phyloP scores from a whole-genome alignment of 2,888 invertebrate species.

The Luperina nickerlii region DNA sequence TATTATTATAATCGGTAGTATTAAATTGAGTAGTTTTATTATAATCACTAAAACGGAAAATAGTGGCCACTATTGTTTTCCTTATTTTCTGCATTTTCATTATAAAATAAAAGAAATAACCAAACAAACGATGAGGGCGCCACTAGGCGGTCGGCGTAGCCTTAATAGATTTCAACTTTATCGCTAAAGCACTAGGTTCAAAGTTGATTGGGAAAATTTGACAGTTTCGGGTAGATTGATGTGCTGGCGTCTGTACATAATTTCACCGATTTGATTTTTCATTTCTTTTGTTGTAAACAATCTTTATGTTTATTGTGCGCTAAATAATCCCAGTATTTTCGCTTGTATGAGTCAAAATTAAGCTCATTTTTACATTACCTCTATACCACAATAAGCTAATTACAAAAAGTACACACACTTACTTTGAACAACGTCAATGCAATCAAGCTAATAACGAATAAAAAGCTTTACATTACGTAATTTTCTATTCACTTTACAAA shows the following conservation, averaged over 20 bases:
- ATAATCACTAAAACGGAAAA: too few species aligned
- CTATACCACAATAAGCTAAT: slow-evolving; percentile 14
- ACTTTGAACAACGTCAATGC: slow-evolving; percentile 44
- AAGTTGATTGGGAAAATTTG: too few species aligned
- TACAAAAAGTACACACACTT: slow-evolving; percentile 11
- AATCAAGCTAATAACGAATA: slow-evolving; percentile 57
- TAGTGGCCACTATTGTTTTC: too few species aligned
- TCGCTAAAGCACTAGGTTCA: too few species aligned
- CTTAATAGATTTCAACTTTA: too few species aligned
- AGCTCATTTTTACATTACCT: neutral
- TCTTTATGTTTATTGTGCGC: neutral
- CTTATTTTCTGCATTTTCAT: too few species aligned
- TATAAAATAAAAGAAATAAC: too few species aligned
- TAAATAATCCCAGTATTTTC: neutral
- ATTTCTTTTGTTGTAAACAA: neutral
- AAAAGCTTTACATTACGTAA: slow-evolving; percentile 53
- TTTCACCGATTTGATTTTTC: neutral
- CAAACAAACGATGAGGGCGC: too few species aligned
- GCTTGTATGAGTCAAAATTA: neutral
- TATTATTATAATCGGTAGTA: too few species aligned
- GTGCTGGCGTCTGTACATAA: neutral
- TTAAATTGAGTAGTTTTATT: too few species aligned
- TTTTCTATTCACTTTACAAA: slow-evolving; percentile 44
- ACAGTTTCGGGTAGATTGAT: too few species aligned
- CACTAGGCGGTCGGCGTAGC: too few species aligned